Evolutionary conservation across 30 jellyfish, hydroid and myxozoan genomes (phyloP).

Genomic region (Turritopsis rubra): DNA sequence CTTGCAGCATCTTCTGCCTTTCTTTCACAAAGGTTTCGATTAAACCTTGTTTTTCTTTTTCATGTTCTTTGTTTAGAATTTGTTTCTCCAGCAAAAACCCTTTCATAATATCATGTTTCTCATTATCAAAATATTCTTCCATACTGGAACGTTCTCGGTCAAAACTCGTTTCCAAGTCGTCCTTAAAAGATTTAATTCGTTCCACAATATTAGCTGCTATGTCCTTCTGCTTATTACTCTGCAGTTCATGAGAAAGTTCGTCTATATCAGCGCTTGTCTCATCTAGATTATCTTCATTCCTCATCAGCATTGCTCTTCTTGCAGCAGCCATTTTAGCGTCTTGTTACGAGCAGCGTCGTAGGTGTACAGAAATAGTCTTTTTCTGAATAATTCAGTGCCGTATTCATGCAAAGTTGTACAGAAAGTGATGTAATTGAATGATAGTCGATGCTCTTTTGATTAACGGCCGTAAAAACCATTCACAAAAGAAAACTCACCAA

Average conservation of each 20-base stretch:
- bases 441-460: neutral
- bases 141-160: conserved; percentile 6
- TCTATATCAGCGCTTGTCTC: conserved; percentile 19
- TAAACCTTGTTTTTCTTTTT: conserved; percentile 64
- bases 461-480: neutral
- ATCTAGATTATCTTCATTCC: neutral
- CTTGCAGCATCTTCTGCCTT: conserved; percentile 50
- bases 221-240: neutral
- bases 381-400: conserved; percentile 2
- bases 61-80: conserved; percentile 62
- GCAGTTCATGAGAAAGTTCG: conserved; percentile 13
- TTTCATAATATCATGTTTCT: conserved; percentile 63
- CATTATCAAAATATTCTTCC: conserved; percentile 48
- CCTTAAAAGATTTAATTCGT: conserved; percentile 4
- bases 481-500: neutral
- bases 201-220: neutral
- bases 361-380: neutral
- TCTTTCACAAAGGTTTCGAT: conserved; percentile 65
- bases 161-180: conserved; percentile 21
- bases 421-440: neutral
- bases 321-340: conserved; percentile 20
- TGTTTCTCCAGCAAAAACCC: conserved; percentile 85
- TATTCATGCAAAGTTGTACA: neutral
- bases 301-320: neutral
- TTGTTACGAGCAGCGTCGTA: neutral